Evolutionary conservation across 2,797 vertebrate genomes (phyloP), one percentile per base, ranked within the genome.

Genomic region (Sibirionetta formosa): DNA sequence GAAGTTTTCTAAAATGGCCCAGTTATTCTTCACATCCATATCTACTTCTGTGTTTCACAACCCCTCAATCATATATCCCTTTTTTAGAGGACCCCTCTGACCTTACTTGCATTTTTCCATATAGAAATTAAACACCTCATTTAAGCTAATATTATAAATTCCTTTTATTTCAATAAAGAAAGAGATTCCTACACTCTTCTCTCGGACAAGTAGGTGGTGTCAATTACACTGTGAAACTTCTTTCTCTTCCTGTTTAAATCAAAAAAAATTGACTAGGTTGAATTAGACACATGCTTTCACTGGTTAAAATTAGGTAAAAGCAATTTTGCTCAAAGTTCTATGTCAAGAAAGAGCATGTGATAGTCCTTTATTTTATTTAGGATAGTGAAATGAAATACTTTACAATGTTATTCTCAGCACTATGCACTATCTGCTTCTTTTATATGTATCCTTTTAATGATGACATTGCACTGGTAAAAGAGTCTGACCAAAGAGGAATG

Each of bases 301-400:
- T n/a, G n/a, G 8, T 44, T 66, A 82, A 75, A 86, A 76, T 91
- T n/a, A 64, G 65, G 24, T 38, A 48, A 82, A 85, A 77, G 54
- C 0, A 73, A 75, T 82, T 92, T 82, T 15, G 63, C 14, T 86
- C 31, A 3, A 79, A 70, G 44, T 36, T 82, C 2, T 26, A 20
- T 26, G 13, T 71, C 42, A 68, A 60, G 69, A 80, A 78, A 60
- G 73, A 72, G 9, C 19, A 48, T 42, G 18, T 20, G 11, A 42
- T 69, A 76, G 35, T 88, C 38, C 16, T 13, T 72, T 68, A 23
- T 42, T 89, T 89, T 83, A 14, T 70, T 82, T 36, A 71, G 23
- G 13, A 11, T 66, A 53, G 79, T 88, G 76, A 94, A 90, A 83
- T 88, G 79, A 94, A 90, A 83, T 88, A 93, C 76, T 79, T 70